Conservation (phyloP, 2,797 vertebrate species). For the Acrossocheilus fasciatus region DNA sequence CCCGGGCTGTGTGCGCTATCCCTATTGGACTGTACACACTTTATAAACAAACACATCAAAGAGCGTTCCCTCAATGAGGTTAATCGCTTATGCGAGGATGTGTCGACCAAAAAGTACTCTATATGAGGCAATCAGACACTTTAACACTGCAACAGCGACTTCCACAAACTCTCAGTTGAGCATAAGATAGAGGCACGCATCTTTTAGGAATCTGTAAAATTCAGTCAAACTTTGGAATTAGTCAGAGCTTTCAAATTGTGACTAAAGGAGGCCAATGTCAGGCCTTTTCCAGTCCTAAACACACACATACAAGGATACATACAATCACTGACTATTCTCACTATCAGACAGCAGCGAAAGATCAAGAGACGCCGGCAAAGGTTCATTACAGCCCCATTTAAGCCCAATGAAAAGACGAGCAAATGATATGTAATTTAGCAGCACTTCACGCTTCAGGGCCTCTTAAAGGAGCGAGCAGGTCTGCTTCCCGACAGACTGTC, state of each 20-base stretch:
- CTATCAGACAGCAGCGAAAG: conserved; percentile 40
- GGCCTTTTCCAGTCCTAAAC: conserved; percentile 4
- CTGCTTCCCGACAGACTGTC: conserved; percentile 36
- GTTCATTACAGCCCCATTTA: conserved; percentile 55
- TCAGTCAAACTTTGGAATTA: background rate
- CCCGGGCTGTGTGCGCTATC: background rate
- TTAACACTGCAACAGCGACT: conserved; percentile 26
- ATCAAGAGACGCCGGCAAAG: conserved; percentile 50
- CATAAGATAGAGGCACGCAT: background rate
- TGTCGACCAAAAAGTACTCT: conserved; percentile 30
- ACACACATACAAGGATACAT: conserved; percentile 8
- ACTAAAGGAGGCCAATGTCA: conserved; percentile 17
- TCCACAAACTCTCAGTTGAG: background rate
- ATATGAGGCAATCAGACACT: conserved; percentile 41
- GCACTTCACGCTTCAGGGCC: conserved; percentile 53
- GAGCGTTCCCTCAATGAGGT: conserved; percentile 42
- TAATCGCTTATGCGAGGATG: conserved; percentile 35
- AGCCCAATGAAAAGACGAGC: conserved; percentile 44
- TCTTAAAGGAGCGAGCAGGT: conserved; percentile 55
- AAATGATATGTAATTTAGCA: conserved; percentile 61
- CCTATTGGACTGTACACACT: conserved; percentile 11
- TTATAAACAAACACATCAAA: conserved; percentile 47
- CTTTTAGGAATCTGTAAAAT: conserved; percentile 18
- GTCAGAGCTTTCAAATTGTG: conserved; percentile 17
- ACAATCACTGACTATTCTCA: conserved; percentile 37